A percentile compares a stretch with the other conserved stretches of the same genome.
Conservation (phyloP, 1,140 invertebrate species). For the Leptopilina boulardi region DNA sequence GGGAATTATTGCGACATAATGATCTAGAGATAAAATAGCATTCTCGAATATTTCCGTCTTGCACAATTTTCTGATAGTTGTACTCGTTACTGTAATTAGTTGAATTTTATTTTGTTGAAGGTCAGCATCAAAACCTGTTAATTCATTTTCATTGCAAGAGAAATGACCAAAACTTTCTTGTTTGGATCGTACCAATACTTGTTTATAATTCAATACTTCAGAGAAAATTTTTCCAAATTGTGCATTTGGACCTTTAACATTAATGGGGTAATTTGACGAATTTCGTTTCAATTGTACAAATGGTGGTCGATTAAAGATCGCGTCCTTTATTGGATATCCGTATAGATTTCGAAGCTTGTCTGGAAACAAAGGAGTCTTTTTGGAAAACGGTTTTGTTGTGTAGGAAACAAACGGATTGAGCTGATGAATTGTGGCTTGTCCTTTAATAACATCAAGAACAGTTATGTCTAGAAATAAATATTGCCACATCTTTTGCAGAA, state of each 20-base stretch:
- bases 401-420: not conserved
- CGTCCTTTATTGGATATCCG: not conserved
- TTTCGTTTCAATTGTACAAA: not conserved
- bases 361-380: not conserved
- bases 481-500: not conserved
- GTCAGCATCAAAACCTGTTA: not conserved
- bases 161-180: not conserved
- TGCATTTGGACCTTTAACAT: not conserved
- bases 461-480: not conserved
- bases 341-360: not conserved
- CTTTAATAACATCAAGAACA: not conserved
- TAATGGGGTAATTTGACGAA: not conserved
- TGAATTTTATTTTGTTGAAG: not conserved
- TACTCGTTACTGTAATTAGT: not conserved
- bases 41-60: constrained; percentile 65
- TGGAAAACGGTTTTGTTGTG: not conserved
- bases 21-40: constrained; percentile 55
- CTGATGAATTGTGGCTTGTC: not conserved
- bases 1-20: constrained; percentile 43
- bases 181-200: not conserved
- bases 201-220: not conserved
- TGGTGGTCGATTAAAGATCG: not conserved
- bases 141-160: not conserved
- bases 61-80: not conserved
- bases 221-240: not conserved